Base-by-base conservation (phyloP, 2,797 vertebrate genomes). In the Brachyalestes nurse region DNA sequence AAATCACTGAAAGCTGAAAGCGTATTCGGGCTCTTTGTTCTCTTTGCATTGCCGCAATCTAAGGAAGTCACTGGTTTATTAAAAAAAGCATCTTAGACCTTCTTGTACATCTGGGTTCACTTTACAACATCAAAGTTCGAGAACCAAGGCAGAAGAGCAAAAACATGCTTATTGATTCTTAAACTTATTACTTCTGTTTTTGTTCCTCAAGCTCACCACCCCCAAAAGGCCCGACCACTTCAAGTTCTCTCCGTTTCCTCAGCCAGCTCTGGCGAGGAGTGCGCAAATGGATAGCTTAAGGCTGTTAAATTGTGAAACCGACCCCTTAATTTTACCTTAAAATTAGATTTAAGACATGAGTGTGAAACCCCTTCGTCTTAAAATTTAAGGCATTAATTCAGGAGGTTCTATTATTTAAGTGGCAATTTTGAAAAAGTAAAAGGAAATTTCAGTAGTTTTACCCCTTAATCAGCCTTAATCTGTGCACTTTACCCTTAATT, bases 121-220 rank as follows among this genome's bases (percentile, higher is more conserved):
- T 25, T 17, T n/a, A 28, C 25, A 5, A 14, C 49, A 16, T 16
- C 67, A 51, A 28, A 16, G 21, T 21, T 28, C n/a, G n/a, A 51
- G 23, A n/a, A 67, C 2, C 10, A 23, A 14, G 21, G 49, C 38
- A 47, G n/a, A 25, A n/a, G n/a, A 51, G 47, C 9, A 51, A 51
- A 51, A 71, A 28, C 67, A 42, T 34, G 45, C 67, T 71, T 49
- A 71, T 4, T 71, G 13, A 51, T 71, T 6, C 67, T 28, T 25
- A 16, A 17, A 51, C 17, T 71, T 51, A 69, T 21, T 69, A 13
- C 45, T 9, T 16, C 25, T 19, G 9, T 71, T 53, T 28, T 19
- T 34, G 25, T 28, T 53, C 47, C 28, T 71, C 17, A n/a, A n/a
- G 14, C 16, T 19, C 28, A 16, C 21, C 67, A 71, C 42, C 7